Conservation (phyloP, 2,888 invertebrate species). For the Caenorhabditis wallacei region DNA sequence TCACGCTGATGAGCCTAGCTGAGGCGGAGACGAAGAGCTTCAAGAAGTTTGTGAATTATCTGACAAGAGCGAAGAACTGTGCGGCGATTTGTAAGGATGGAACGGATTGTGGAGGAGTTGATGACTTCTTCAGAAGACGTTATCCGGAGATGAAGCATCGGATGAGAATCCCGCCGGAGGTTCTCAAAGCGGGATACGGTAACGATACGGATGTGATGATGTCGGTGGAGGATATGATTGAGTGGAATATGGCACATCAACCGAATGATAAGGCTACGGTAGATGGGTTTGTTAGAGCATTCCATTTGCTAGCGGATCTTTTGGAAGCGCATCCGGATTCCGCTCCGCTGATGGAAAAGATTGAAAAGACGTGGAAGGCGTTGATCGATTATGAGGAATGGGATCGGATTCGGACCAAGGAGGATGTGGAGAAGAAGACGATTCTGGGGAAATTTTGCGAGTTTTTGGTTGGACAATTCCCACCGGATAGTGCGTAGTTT, state of each 20-base stretch:
- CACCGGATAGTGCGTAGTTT: conserved; percentile 40
- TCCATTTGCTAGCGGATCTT: conserved; percentile 58
- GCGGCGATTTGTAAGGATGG: conserved; percentile 11
- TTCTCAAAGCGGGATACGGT: conserved; percentile 21
- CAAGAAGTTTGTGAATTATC: conserved; percentile 37
- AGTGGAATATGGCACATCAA: conserved; percentile 56
- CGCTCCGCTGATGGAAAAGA: conserved; percentile 31
- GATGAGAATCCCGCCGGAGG: conserved; percentile 37
- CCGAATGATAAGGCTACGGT: conserved; percentile 51
- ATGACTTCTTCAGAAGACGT: conserved; percentile 51
- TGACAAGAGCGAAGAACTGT: conserved; percentile 50
- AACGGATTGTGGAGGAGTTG: conserved; percentile 31
- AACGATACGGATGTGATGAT: conserved; percentile 61
- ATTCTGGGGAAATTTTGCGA: conserved; percentile 59
- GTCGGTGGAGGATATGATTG: conserved; percentile 64
- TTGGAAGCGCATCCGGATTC: conserved; percentile 26
- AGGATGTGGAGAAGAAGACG: conserved; percentile 59
- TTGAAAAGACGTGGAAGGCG: conserved; percentile 53
- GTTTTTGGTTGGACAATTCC: conserved; percentile 20
- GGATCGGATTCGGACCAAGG: conserved; percentile 22
- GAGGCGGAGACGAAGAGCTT: conserved; percentile 60
- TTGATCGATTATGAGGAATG: conserved; percentile 61
- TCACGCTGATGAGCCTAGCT: conserved; percentile 62
- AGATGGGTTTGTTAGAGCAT: conserved; percentile 49
- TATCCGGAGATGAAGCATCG: conserved; percentile 62